These are phyloP conservation scores for Theonella swinhoei DNA, from an alignment of 37 sponge, comb jelly and placozoan genomes.

Conservation along the genomic window DNA sequence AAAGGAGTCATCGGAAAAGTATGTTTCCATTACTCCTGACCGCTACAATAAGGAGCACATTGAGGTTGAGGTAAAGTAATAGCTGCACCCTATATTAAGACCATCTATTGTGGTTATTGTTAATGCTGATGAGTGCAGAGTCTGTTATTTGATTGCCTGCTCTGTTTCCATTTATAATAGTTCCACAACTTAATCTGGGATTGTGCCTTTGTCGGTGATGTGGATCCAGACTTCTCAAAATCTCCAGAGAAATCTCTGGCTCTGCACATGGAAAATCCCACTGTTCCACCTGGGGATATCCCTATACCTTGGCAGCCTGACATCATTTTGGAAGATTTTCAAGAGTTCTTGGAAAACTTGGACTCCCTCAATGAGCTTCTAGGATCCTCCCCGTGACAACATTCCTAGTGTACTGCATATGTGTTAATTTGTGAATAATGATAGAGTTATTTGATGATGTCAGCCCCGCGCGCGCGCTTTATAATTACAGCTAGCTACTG, in stretches of 20 bases:
- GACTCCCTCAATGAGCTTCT: background rate
- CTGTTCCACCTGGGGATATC: background rate
- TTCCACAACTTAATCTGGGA: slow-evolving; percentile 8
- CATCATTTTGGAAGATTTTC: background rate
- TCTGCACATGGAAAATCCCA: background rate
- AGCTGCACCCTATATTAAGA: background rate
- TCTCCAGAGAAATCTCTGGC: slow-evolving; percentile 7
- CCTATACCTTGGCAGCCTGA: background rate
- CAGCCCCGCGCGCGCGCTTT: background rate
- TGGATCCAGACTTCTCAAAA: too few relatives aligned
- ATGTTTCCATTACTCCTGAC: background rate
- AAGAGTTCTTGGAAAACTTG: background rate
- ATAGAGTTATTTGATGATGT: background rate
- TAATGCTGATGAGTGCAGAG: background rate
- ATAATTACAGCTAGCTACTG: background rate
- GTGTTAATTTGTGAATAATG: too few relatives aligned
- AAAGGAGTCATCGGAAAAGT: background rate
- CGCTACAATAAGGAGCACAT: background rate
- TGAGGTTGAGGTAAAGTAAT: slow-evolving; percentile 2
- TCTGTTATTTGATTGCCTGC: too few relatives aligned
- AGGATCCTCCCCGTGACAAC: background rate
- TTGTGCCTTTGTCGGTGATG: slow-evolving; percentile 7
- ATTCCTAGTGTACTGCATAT: too few relatives aligned
- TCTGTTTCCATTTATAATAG: background rate
- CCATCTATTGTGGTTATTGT: background rate